Percentiles rank a stretch among this genome's conserved stretches.
Conservation (phyloP, 2,797 vertebrate species). For the Kryptolebias ocellatus region DNA sequence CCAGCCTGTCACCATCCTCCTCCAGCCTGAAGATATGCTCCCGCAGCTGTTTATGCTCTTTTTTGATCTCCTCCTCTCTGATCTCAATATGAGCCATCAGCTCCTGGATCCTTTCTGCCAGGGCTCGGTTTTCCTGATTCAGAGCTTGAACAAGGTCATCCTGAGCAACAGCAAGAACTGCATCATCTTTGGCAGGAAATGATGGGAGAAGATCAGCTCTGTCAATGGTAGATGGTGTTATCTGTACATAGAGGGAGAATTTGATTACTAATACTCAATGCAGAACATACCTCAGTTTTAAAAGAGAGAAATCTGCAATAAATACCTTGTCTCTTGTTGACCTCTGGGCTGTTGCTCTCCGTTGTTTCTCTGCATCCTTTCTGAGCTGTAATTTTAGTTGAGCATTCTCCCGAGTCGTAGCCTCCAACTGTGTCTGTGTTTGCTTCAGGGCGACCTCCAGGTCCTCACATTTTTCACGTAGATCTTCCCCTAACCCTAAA, state of each 20-base stretch:
- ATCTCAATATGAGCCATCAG: slow-evolving; percentile 68
- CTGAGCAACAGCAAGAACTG: slow-evolving; percentile 19
- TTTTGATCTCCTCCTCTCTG: slow-evolving; percentile 40
- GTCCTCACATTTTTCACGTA: slow-evolving; percentile 49
- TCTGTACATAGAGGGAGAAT: slow-evolving; percentile 38
- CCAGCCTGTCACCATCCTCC: slow-evolving; percentile 30
- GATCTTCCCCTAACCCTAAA: slow-evolving; percentile 55
- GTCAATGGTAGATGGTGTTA: neutral
- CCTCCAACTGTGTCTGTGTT: slow-evolving; percentile 49
- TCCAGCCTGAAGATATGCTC: slow-evolving; percentile 46
- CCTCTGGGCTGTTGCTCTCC: neutral
- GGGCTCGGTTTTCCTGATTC: slow-evolving; percentile 77
- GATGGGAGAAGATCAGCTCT: slow-evolving; percentile 14
- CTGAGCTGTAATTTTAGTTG: slow-evolving; percentile 47
- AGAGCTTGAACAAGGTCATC: slow-evolving; percentile 65
- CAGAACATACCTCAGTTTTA: neutral
- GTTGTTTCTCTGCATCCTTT: slow-evolving; percentile 27
- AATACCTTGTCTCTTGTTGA: slow-evolving; percentile 41
- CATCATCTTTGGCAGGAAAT: slow-evolving; percentile 23
- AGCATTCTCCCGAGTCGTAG: slow-evolving; percentile 49
- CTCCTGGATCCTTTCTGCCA: slow-evolving; percentile 71
- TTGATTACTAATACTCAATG: slow-evolving; percentile 7
- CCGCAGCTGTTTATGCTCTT: slow-evolving; percentile 36
- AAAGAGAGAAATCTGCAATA: neutral
- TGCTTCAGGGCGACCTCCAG: slow-evolving; percentile 52